These are phyloP conservation scores for Heliconius hermathena DNA, from an alignment of 1,140 invertebrate genomes.

Conservation along the genomic window DNA sequence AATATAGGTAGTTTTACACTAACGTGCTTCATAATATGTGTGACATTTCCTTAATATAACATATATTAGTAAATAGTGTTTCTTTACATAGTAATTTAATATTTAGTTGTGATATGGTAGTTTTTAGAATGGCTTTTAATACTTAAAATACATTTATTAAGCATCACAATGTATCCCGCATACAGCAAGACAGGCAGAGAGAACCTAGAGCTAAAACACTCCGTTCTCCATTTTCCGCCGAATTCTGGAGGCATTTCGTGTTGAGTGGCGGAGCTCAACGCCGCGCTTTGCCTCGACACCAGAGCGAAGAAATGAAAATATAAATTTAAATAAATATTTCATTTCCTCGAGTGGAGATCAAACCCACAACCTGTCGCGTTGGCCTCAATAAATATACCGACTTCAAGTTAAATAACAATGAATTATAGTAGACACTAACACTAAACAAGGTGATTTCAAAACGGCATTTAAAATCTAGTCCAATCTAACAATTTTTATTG, in stretches of 20 bases:
- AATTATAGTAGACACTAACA: background rate
- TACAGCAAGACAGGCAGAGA: background rate
- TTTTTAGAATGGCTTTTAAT: too few species aligned
- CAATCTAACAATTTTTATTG: background rate
- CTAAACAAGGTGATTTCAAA: background rate
- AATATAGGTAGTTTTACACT: too few species aligned
- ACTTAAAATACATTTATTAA: background rate
- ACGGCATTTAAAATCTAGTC: background rate
- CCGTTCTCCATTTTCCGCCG: background rate
- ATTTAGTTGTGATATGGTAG: too few species aligned
- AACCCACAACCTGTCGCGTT: background rate
- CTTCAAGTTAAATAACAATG: background rate
- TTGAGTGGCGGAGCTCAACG: background rate
- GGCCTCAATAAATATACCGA: background rate
- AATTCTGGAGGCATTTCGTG: background rate
- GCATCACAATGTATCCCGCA: background rate
- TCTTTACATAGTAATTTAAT: too few species aligned
- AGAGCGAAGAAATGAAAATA: background rate
- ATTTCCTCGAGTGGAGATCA: background rate
- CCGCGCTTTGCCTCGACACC: background rate
- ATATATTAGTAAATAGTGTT: too few species aligned
- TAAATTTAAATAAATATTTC: background rate
- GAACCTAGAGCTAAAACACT: background rate
- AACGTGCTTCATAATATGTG: too few species aligned
- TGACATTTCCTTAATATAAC: too few species aligned